Evolutionary conservation across 2,113 vertebrate genomes (phyloP).

Genomic region (Tringa solitaria): DNA sequence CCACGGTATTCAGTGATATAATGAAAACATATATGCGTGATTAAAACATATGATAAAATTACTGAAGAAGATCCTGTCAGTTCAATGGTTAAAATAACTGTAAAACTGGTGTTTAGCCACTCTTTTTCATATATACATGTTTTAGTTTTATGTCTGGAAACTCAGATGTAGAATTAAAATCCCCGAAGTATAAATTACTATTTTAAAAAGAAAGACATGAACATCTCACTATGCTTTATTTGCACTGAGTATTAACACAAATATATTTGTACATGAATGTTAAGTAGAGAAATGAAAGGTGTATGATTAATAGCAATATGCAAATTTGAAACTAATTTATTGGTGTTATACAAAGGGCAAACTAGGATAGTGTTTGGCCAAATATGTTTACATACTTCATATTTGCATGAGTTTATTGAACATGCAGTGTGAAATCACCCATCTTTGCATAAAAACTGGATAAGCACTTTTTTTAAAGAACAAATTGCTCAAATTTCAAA

Average conservation of each 20-base stretch:
- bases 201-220: neutral
- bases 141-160: neutral
- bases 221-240: neutral
- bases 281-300: slow-evolving; percentile 57
- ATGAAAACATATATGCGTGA: neutral
- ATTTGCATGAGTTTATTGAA: slow-evolving; percentile 51
- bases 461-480: neutral
- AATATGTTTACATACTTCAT: slow-evolving; percentile 57
- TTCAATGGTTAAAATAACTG: neutral
- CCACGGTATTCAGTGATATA: neutral
- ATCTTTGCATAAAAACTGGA: slow-evolving; percentile 46
- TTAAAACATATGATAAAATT: neutral
- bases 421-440: slow-evolving; percentile 42
- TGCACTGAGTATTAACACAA: slow-evolving; percentile 14
- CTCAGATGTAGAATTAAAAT: neutral
- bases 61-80: neutral
- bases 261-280: slow-evolving; percentile 54
- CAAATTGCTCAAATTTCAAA: neutral
- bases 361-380: slow-evolving; percentile 43
- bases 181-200: neutral
- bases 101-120: neutral
- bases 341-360: slow-evolving; percentile 57
- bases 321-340: slow-evolving; percentile 59
- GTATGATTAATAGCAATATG: slow-evolving; percentile 61
- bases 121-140: neutral